Base-by-base conservation (phyloP, 1,140 invertebrate species). In the Neodiprion pinetum region DNA sequence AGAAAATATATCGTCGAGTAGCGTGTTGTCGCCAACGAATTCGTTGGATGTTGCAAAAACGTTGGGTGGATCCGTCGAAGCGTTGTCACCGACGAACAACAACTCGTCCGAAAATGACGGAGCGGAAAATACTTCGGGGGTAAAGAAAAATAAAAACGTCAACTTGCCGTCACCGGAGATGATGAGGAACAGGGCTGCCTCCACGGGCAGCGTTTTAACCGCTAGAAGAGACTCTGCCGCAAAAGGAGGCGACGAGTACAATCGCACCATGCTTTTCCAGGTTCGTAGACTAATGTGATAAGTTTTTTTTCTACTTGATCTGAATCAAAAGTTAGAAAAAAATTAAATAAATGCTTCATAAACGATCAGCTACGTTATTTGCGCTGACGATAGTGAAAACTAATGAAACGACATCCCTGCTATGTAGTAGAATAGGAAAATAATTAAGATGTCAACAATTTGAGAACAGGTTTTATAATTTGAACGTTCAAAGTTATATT, bases 221-320 rank as follows among this genome's bases (percentile, higher is more conserved):
- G 11, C 82, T 9, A 83, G 88, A n/a, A 82, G 87, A 40, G 86
- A 86, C 77, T 88, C 87, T 0, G 28, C 78, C 5, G 47, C 70
- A 1, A 86, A 81, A 75, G 80, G 77, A 48, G 81, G 77, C 17
- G 90, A 92, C 10, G 94, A 96, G 72, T 93, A 95, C 77, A 98
- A 98, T 89, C 91, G 96, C 28, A 98, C 96, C 1, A 98, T 98
- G 97, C 90, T 98, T 10, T 94, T 94, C 83, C 94, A 96, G 84
- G 94, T 96, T 80, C 89, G 90, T 69, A 80, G 5, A 86, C 28
- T 82, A 61, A 71, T 67, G 74, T 47, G 71, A 68, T 12, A 40
- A 73, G 50, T 77, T 69, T 48, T 73, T 67, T 79, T 76, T 40
- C 5, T 40, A 21, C 28, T 40, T 40, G 5, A 40, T 48, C 50